A percentile compares a stretch with the other conserved stretches of the same genome.
Evolutionary conservation across 2,797 vertebrate genomes (phyloP).

Genomic region (Aselliscus stoliczkanus): DNA sequence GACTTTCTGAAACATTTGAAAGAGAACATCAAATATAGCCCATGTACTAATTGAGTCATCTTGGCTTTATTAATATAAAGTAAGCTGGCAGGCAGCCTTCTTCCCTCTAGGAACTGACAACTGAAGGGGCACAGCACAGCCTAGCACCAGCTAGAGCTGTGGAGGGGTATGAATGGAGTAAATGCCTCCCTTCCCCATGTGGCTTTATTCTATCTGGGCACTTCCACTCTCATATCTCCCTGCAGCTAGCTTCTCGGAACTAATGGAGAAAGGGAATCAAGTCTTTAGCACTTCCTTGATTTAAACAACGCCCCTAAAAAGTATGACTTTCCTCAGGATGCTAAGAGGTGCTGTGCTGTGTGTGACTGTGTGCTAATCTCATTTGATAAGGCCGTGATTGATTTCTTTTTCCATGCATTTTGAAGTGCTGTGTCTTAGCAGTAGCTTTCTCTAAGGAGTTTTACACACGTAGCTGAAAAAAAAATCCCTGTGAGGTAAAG

Average conservation of each 20-base stretch:
- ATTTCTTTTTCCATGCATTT: constrained; percentile 59
- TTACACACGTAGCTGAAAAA: constrained; percentile 35
- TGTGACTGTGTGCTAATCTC: background rate
- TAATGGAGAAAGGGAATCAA: constrained; percentile 7
- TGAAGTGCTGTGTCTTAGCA: constrained; percentile 52
- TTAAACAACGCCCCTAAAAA: background rate
- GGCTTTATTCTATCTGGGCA: background rate
- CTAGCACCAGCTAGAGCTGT: background rate
- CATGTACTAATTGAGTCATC: background rate
- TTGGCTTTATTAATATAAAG: background rate
- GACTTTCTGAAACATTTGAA: constrained; percentile 9
- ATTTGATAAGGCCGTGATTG: constrained; percentile 39
- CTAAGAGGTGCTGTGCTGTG: background rate
- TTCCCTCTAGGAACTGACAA: background rate
- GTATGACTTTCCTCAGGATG: constrained; percentile 25
- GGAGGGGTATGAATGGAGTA: background rate
- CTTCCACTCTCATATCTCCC: constrained; percentile 10
- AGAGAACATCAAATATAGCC: constrained; percentile 6
- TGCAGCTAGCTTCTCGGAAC: constrained; percentile 11
- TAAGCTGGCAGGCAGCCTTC: background rate
- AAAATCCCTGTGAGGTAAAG: constrained; percentile 22
- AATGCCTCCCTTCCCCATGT: background rate
- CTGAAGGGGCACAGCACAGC: background rate
- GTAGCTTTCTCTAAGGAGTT: constrained; percentile 50
- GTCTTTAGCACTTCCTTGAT: constrained; percentile 31